Evolutionary conservation across 2,113 vertebrate genomes (phyloP).

Genomic region (Machaerirhynchus nigripectus): DNA sequence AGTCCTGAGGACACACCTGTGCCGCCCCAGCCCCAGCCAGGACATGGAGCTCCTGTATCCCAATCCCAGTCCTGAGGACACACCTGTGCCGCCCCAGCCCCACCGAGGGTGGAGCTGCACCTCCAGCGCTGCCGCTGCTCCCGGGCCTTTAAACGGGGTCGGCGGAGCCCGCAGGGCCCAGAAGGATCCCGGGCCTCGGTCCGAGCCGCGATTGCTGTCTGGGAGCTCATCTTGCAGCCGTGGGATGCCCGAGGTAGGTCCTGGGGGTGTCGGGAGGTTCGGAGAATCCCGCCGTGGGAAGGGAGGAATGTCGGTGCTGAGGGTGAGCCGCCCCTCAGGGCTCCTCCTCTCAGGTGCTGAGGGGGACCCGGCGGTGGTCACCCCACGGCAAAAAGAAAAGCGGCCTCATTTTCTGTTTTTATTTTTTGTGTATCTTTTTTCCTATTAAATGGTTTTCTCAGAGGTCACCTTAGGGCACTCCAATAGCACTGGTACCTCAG

Average conservation of each 20-base stretch:
- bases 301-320: no score
- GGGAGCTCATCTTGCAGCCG: fast-evolving
- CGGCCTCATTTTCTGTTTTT: fast-evolving
- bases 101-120: background rate
- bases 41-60: background rate
- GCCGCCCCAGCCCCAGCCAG: background rate
- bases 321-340: fast-evolving
- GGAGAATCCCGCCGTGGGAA: background rate
- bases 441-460: fast-evolving
- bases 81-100: background rate
- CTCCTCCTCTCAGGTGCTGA: background rate
- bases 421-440: fast-evolving
- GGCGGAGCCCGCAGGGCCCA: fast-evolving
- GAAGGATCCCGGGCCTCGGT: no score
- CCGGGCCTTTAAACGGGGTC: background rate
- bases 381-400: fast-evolving
- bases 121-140: background rate
- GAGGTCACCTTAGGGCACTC: background rate
- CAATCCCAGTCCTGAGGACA: no score
- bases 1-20: fast-evolving
- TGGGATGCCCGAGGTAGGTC: fast-evolving
- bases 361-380: fast-evolving
- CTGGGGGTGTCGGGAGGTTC: fast-evolving
- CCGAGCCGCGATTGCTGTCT: no score
- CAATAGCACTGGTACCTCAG: background rate